phyloP scores from a whole-genome alignment of 2,797 vertebrate species.

The Aselliscus stoliczkanus region DNA sequence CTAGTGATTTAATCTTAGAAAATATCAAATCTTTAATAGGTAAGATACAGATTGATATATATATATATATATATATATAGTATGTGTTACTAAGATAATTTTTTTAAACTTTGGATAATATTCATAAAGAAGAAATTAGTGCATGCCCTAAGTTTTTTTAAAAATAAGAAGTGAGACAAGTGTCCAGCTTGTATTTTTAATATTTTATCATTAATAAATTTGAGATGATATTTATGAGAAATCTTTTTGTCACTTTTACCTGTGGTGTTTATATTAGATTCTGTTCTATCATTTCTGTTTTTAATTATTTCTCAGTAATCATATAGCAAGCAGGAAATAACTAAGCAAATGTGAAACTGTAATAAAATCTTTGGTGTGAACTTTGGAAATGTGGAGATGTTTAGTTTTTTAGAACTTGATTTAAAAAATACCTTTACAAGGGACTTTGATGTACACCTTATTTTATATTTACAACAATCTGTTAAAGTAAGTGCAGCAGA shows the following conservation, averaged over 20 bases:
- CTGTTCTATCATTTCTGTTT: constrained; percentile 31
- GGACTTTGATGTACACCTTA: neutral
- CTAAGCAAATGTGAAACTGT: neutral
- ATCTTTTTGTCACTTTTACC: constrained; percentile 9
- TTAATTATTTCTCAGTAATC: constrained; percentile 36
- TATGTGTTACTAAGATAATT: constrained; percentile 23
- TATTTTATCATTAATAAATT: constrained; percentile 46
- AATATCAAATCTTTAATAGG: constrained; percentile 99
- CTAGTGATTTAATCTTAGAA: constrained; percentile 96
- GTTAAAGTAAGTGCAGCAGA: constrained; percentile 22
- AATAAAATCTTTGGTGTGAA: constrained; percentile 38
- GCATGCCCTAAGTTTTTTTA: neutral
- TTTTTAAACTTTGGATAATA: constrained; percentile 37
- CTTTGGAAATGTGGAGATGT: neutral
- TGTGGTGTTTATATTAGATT: constrained; percentile 26
- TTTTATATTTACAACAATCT: constrained; percentile 34
- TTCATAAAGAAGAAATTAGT: constrained; percentile 28
- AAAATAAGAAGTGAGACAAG: neutral
- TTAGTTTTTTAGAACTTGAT: constrained; percentile 30
- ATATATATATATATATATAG: neutral
- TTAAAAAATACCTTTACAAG: constrained; percentile 33
- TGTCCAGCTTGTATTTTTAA: neutral
- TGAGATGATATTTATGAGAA: constrained; percentile 23
- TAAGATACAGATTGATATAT: constrained; percentile 76
- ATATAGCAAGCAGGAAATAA: constrained; percentile 4